Conservation (phyloP, 1,140 invertebrate genomes). For the Zaprionus vittiger region DNA sequence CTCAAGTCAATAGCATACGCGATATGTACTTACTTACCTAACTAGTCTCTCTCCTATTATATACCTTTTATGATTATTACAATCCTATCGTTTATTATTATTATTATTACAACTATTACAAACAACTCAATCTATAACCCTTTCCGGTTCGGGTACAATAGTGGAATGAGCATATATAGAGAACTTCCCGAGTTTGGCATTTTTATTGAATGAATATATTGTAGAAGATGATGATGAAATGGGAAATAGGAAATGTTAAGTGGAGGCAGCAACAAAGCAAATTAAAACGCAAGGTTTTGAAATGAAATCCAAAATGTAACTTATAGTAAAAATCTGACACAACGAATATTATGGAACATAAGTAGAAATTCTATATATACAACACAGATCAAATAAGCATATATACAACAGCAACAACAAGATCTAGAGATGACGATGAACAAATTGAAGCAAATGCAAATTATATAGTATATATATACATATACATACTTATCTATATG, state of each 20-base stretch:
- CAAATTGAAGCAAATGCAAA: slow-evolving; percentile 19
- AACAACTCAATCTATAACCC: slow-evolving; percentile 32
- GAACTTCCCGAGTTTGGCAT: slow-evolving; percentile 61
- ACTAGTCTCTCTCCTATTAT: slow-evolving; percentile 6
- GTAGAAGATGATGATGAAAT: slow-evolving; percentile 20
- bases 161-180: slow-evolving; percentile 42
- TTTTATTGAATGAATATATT: slow-evolving; percentile 58
- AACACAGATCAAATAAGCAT: slow-evolving; percentile 78
- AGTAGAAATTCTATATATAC: slow-evolving; percentile 84
- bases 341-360: slow-evolving; percentile 85
- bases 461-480: slow-evolving; percentile 63
- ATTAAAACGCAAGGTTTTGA: slow-evolving; percentile 74
- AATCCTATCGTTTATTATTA: slow-evolving; percentile 4
- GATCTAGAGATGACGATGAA: background rate
- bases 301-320: slow-evolving; percentile 79
- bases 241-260: slow-evolving; percentile 24
- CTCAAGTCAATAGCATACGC: slow-evolving; percentile 66
- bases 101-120: slow-evolving; percentile 33
- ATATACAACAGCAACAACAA: slow-evolving; percentile 61
- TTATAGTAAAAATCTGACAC: slow-evolving; percentile 84
- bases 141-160: slow-evolving; percentile 49
- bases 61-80: slow-evolving; percentile 17
- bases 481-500: slow-evolving; percentile 66
- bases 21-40: slow-evolving; percentile 54
- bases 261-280: slow-evolving; percentile 28